Conservation (phyloP, 1,140 invertebrate species). For the Medauroidea extradentata region DNA sequence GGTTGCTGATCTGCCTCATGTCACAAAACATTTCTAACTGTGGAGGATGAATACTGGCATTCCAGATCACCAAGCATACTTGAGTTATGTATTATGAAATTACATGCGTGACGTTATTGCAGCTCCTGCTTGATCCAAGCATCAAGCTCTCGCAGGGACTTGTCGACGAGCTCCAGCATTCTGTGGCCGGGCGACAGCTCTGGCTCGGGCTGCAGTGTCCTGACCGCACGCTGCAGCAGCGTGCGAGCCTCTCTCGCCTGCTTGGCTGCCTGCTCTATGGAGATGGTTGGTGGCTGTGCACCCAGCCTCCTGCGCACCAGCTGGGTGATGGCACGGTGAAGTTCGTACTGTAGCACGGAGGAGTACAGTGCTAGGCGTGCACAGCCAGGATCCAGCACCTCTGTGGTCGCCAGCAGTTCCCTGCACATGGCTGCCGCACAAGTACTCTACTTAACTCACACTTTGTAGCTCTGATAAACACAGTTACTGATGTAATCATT, state of each 20-base stretch:
- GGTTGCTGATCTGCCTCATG: no score
- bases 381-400: conserved; percentile 62
- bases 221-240: conserved; percentile 43
- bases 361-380: conserved; percentile 64
- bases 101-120: no score
- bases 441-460: no score
- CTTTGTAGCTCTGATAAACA: no score
- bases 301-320: no score
- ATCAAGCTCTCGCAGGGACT: neutral
- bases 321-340: conserved; percentile 49
- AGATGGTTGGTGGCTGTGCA: conserved; percentile 1
- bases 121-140: neutral
- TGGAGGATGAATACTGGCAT: no score
- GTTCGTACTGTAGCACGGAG: conserved; percentile 65
- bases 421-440: conserved; percentile 54
- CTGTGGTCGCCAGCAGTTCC: conserved; percentile 58
- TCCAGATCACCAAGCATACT: no score
- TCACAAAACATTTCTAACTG: no score
- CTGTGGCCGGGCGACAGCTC: conserved; percentile 44
- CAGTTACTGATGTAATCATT: no score
- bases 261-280: conserved; percentile 11
- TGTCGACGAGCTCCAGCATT: conserved; percentile 14
- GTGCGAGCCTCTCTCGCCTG: conserved; percentile 36
- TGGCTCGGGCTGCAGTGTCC: conserved; percentile 48
- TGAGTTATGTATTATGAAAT: no score